Evolutionary conservation across 1,140 invertebrate genomes (phyloP), one percentile per base, ranked within the genome.

Genomic region (Macrosteles quadrilineatus): DNA sequence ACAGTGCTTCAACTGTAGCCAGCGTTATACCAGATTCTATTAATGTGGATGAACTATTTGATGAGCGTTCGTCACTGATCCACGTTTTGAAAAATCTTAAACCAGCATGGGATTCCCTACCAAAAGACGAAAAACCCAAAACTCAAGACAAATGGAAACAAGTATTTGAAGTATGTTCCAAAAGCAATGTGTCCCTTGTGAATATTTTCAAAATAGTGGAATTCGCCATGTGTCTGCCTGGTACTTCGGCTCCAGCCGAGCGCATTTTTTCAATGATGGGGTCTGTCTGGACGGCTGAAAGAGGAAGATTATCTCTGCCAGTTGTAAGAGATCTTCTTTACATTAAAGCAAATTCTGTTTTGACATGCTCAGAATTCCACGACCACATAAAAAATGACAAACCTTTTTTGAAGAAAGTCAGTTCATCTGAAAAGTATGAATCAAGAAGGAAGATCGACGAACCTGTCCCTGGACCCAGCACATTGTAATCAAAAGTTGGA

Each of bases 121-220:
- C 9, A 6, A 21, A 76, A 67, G 21, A 59, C 55, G 70, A 70
- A 69, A 64, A 57, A 50, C 64, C 14, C 27, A 55, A 73, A 59
- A 72, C 57, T 71, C 69, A 74, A 74, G 55, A 66, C 45, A 69
- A 67, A 70, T 72, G 73, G 73, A 68, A 67, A 30, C 63, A 74
- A 64, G 21, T 74, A 53, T 73, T 74, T 36, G 55, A 67, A 62
- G 59, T 62, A 27, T 74, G 70, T 30, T 32, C 30, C 32, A 36
- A n/a, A n/a, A 73, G 69, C 25, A 68, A 73, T 57, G 45, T 71
- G 55, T 17, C 59, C 19, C 72, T 19, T 1, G 19, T 14, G n/a
- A 72, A 73, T 59, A 72, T 73, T 65, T 11, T n/a, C 12, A 67
- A 67, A 67, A 67, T 73, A 31, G 63, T 74, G 32, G 32, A 73